These are phyloP conservation scores for Microcebus jonahi DNA, from an alignment of 2,113 vertebrate species.

Conservation along the genomic window DNA sequence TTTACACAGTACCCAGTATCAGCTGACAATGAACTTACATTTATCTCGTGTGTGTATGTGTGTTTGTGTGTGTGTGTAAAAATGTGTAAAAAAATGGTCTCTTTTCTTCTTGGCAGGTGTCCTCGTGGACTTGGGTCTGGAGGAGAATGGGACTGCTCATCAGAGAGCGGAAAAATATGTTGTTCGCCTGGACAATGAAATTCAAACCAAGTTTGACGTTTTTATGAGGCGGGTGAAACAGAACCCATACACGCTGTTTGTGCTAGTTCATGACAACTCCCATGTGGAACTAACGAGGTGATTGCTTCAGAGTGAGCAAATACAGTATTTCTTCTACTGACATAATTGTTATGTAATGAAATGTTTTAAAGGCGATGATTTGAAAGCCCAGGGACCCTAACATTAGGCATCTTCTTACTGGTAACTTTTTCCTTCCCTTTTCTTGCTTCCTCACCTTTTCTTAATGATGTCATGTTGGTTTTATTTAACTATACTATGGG, in stretches of 20 bases:
- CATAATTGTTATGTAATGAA: not conserved
- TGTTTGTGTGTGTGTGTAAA: not conserved
- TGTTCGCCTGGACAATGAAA: constrained; percentile 93
- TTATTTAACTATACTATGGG: not conserved
- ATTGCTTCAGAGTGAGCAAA: constrained; percentile 57
- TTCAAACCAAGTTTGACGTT: constrained; percentile 95
- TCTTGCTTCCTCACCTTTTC: not conserved
- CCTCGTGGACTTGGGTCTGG: constrained; percentile 95
- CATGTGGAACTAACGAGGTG: constrained; percentile 98
- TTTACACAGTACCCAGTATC: not conserved
- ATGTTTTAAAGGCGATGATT: not conserved
- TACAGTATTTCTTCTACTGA: not conserved
- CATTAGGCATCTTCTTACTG: not conserved
- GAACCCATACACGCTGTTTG: constrained; percentile 97
- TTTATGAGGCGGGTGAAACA: constrained; percentile 97
- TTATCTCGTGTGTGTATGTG: not conserved
- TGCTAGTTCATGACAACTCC: constrained; percentile 97
- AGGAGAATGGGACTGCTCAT: constrained; percentile 89
- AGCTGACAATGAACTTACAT: not conserved
- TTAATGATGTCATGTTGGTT: not conserved
- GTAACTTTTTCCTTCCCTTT: not conserved
- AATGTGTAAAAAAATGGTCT: not conserved
- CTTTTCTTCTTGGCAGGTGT: constrained; percentile 88
- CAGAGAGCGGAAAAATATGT: constrained; percentile 96
- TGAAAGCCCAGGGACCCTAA: not conserved